Percentiles rank a stretch among this genome's conserved stretches.
Conservation (phyloP, 1,140 invertebrate species). For the Diorhabda carinulata region DNA sequence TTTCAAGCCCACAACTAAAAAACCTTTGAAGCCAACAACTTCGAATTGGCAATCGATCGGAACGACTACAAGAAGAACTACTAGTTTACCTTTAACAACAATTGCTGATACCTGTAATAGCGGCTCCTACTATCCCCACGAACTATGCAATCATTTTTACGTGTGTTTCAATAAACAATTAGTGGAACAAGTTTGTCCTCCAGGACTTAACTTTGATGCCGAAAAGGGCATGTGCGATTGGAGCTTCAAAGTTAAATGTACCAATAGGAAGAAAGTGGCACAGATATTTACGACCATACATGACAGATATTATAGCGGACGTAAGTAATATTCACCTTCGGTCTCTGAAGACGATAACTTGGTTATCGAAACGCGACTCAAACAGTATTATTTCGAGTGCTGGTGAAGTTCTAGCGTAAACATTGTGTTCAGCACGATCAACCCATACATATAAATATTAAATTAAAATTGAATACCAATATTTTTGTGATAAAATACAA, state of each 20-base stretch:
- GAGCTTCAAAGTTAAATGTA: constrained; percentile 53
- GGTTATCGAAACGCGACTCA: too few species aligned
- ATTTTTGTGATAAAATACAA: too few species aligned
- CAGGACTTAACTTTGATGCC: constrained; percentile 65
- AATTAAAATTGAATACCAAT: too few species aligned
- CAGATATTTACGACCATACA: constrained; percentile 22
- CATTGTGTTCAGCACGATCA: too few species aligned
- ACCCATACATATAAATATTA: too few species aligned
- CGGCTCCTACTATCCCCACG: constrained; percentile 58
- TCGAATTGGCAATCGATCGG: constrained; percentile 11
- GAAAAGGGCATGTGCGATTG: constrained; percentile 66
- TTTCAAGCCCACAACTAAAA: constrained; percentile 6
- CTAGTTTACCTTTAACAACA: constrained; percentile 9
- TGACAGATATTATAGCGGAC: constrained; percentile 11
- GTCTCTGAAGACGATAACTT: too few species aligned
- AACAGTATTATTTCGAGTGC: too few species aligned
- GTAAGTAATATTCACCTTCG: constrained; percentile 5
- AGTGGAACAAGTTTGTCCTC: constrained; percentile 62
- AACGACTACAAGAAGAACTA: constrained; percentile 12
- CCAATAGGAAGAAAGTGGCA: constrained; percentile 31
- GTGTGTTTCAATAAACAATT: constrained; percentile 66
- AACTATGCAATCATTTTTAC: constrained; percentile 62
- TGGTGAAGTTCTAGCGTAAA: too few species aligned
- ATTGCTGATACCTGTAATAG: constrained; percentile 45
- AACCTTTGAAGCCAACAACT: constrained; percentile 31